Base-by-base conservation (phyloP, 2,888 invertebrate species). In the Tachina lurida region DNA sequence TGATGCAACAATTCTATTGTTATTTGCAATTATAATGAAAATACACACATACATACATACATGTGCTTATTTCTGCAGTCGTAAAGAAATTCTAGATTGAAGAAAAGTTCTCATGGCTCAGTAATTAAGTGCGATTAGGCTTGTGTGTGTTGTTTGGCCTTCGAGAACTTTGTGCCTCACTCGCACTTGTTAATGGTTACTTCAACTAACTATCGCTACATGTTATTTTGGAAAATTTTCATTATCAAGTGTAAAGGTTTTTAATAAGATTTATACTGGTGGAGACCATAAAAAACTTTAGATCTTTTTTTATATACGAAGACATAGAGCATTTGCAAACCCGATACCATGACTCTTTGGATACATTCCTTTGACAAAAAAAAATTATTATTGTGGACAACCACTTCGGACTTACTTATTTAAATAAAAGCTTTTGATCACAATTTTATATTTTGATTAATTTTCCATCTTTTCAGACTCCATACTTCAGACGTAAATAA, bases 381-480 rank as follows among this genome's bases (percentile, higher is more conserved):
- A 31, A 31, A 31, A 31, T 2, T 31, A 31, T 31, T 31, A 31
- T 31, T 31, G 3, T 4, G 31, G 31, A 31, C 31, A 31, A 47
- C 9, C 13, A 47, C 47, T 13, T 47, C 0, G 4, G 10, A 3
- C 13, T 45, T 10, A 45, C 10, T 47, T 47, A 15, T 13, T 47
- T 47, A 47, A 47, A 47, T 47, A 47, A 31, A 7, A 31, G 31
- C 31, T 31, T 31, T 31, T 31, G 13, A 31, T 22, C 13, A 41
- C 10, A 9, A 2, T 41, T n/a, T n/a, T 41, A 10, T n/a, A n/a
- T 43, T 13, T 3, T 19, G n/a, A 5, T 22, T 9, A 56, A 47
- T 52, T 45, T 12, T 68, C 49, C 19, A n/a, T 74, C 15, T 52
- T 73, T 77, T 41, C 87, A 91, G 91, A 91, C 90, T 87, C 88